Conservation (phyloP, 2,113 vertebrate species). For the Gorsachius goisagi region DNA sequence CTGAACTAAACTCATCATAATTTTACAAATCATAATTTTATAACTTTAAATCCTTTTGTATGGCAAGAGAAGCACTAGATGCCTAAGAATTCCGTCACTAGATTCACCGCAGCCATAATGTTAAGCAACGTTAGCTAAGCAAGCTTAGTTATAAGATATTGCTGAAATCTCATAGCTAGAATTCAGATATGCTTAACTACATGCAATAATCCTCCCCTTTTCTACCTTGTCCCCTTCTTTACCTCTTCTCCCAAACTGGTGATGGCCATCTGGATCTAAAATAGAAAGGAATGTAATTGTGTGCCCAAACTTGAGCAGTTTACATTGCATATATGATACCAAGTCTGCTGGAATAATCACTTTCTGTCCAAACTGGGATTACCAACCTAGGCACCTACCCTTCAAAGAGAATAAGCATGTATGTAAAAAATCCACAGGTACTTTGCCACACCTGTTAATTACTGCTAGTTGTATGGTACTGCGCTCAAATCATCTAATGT, state of each 20-base stretch:
- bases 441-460: not conserved
- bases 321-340: not conserved
- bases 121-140: not conserved
- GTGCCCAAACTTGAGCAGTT: fast-evolving
- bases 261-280: not conserved
- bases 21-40: not conserved
- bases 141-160: not conserved
- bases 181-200: not conserved
- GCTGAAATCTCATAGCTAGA: not conserved
- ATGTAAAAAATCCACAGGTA: not conserved
- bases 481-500: not conserved
- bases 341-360: not conserved
- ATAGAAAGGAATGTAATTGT: not conserved
- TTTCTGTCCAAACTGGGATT: not conserved
- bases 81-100: not conserved
- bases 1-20: not conserved
- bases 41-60: not conserved
- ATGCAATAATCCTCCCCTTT: not conserved
- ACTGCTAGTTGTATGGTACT: not conserved
- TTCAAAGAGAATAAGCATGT: not conserved
- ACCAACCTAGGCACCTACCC: not conserved
- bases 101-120: not conserved
- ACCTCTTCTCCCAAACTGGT: not conserved
- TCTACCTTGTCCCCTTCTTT: not conserved
- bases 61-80: not conserved